Percentiles rank a stretch among this genome's conserved stretches.
phyloP scores from a whole-genome alignment of 2,797 vertebrate genomes.

The Schizothorax lantsangensis region DNA sequence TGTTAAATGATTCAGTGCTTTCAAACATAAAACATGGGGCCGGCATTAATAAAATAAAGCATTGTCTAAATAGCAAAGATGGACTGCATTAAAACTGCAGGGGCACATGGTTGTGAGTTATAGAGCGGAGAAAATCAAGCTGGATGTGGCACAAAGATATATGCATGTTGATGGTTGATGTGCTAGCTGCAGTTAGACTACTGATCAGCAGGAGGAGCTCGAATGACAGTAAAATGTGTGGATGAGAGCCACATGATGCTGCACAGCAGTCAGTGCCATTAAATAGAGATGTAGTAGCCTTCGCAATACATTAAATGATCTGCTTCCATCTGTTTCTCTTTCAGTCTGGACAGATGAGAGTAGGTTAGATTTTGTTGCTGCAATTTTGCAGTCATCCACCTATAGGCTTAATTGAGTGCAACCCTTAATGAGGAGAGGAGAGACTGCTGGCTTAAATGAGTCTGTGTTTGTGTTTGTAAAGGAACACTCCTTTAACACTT shows the following conservation, averaged over 20 bases:
- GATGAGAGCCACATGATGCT: not conserved
- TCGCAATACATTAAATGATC: not conserved
- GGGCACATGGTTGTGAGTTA: slow-evolving; percentile 36
- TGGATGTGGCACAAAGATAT: not conserved
- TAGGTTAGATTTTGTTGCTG: not conserved
- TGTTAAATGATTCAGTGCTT: slow-evolving; percentile 64
- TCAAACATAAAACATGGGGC: slow-evolving; percentile 57
- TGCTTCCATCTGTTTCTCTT: not conserved
- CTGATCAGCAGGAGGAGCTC: slow-evolving; percentile 76
- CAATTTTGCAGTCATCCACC: not conserved
- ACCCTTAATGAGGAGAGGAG: slow-evolving; percentile 5
- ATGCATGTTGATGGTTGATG: slow-evolving; percentile 41
- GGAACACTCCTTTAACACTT: not conserved
- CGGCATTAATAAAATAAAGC: slow-evolving; percentile 61
- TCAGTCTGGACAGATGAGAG: not conserved
- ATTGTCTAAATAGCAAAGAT: slow-evolving; percentile 60
- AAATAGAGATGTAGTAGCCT: not conserved
- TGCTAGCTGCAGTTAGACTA: slow-evolving; percentile 45
- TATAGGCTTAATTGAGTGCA: slow-evolving; percentile 6
- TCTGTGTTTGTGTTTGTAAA: not conserved
- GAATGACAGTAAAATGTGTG: slow-evolving; percentile 60
- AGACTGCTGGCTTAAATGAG: slow-evolving; percentile 4
- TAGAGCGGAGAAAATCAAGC: slow-evolving; percentile 2
- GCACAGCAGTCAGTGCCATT: not conserved
- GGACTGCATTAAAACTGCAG: slow-evolving; percentile 53